Conservation (phyloP, 2,113 vertebrate genomes). For the Dasyurus viverrinus region DNA sequence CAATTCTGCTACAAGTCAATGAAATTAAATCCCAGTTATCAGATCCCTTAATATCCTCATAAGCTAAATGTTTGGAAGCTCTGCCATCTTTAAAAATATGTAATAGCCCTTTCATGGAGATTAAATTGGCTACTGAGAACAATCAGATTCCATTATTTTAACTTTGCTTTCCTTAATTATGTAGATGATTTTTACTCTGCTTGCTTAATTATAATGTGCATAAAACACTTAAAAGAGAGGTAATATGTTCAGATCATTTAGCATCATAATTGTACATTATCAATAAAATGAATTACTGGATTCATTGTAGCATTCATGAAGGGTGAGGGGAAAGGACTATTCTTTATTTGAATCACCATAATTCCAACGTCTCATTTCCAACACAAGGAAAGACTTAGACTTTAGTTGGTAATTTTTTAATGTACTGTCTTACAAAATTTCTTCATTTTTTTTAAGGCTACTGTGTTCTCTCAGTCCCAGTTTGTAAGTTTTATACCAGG, state of each 20-base stretch:
- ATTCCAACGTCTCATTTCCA: slow-evolving; percentile 64
- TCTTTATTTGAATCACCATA: slow-evolving; percentile 49
- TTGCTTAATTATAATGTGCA: slow-evolving; percentile 71
- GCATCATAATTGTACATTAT: slow-evolving; percentile 64
- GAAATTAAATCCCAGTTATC: slow-evolving; percentile 51
- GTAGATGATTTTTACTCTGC: slow-evolving; percentile 67
- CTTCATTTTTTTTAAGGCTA: slow-evolving; percentile 18
- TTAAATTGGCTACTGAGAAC: slow-evolving; percentile 50
- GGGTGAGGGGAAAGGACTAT: slow-evolving; percentile 16
- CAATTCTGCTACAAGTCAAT: slow-evolving; percentile 53
- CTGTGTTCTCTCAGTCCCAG: slow-evolving; percentile 16
- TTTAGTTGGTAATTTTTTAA: slow-evolving; percentile 42
- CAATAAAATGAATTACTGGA: slow-evolving; percentile 69
- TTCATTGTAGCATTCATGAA: slow-evolving; percentile 67
- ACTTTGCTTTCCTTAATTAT: slow-evolving; percentile 65
- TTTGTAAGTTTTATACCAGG: slow-evolving; percentile 45
- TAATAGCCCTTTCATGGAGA: slow-evolving; percentile 29
- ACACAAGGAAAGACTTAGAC: slow-evolving; percentile 56
- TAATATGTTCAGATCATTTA: slow-evolving; percentile 66
- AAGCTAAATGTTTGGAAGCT: slow-evolving; percentile 37
- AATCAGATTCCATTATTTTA: slow-evolving; percentile 66
- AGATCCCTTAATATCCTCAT: slow-evolving; percentile 27
- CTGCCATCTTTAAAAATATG: slow-evolving; percentile 55
- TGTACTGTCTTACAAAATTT: slow-evolving; percentile 22
- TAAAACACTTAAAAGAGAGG: slow-evolving; percentile 45